A percentile compares a stretch with the other conserved stretches of the same genome.
Evolutionary conservation across 1,140 invertebrate species (phyloP).

Genomic region (Pemphigus obesinymphae): DNA sequence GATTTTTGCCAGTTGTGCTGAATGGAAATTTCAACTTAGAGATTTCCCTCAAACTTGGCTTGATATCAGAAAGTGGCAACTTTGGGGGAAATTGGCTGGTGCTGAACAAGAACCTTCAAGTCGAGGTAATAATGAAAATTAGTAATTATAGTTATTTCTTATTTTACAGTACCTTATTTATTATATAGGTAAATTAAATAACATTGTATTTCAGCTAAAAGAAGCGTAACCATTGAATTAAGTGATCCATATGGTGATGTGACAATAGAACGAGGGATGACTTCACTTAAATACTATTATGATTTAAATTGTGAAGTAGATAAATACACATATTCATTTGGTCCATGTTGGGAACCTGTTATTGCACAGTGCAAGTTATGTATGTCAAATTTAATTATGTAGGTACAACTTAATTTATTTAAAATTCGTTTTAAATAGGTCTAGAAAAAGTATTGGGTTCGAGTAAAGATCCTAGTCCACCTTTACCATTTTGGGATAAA

Average conservation of each 20-base stretch:
- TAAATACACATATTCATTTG: conserved; percentile 86
- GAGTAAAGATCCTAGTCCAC: conserved; percentile 87
- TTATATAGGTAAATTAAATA: not conserved
- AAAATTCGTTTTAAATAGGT: conserved; percentile 51
- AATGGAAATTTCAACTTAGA: conserved; percentile 83
- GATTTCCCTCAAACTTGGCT: conserved; percentile 93
- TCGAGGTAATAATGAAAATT: conserved; percentile 58
- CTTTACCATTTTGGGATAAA: conserved; percentile 97
- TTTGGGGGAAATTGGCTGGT: conserved; percentile 85
- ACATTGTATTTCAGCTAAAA: conserved; percentile 56
- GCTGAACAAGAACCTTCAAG: conserved; percentile 80
- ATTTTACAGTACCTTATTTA: not conserved
- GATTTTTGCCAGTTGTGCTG: conserved; percentile 71
- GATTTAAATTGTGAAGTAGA: conserved; percentile 93
- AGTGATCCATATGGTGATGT: conserved; percentile 70
- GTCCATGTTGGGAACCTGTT: conserved; percentile 97
- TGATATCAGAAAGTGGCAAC: conserved; percentile 71
- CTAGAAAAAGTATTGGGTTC: conserved; percentile 81
- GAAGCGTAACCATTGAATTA: conserved; percentile 66
- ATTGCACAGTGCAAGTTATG: conserved; percentile 91
- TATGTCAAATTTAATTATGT: conserved; percentile 51
- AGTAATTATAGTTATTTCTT: not conserved
- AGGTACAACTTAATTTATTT: not conserved
- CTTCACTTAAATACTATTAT: conserved; percentile 93
- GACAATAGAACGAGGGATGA: conserved; percentile 79